Conservation (phyloP, 2,797 vertebrate genomes). For the Enteromius fasciolatus region DNA sequence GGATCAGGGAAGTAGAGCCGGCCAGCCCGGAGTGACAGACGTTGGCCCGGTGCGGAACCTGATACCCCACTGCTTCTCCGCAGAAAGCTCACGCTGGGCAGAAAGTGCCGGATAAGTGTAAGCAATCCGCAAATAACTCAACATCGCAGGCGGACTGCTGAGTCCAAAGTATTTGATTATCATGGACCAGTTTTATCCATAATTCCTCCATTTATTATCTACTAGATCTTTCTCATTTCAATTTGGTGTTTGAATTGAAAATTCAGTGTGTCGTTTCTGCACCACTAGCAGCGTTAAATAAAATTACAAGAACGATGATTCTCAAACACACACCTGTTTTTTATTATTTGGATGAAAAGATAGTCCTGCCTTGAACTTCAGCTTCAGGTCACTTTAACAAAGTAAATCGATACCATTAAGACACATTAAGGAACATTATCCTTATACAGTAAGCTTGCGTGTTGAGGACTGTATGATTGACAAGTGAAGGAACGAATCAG, state of each 20-base stretch:
- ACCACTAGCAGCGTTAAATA: not conserved
- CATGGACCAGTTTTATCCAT: not conserved
- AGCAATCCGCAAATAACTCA: conserved; percentile 48
- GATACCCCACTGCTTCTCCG: conserved; percentile 33
- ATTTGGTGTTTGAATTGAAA: not conserved
- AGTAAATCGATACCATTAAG: not conserved
- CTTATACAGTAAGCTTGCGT: not conserved
- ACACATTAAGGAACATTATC: not conserved
- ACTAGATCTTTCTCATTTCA: not conserved
- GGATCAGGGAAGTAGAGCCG: conserved; percentile 51
- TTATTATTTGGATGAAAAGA: conserved; percentile 13
- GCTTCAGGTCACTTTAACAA: not conserved
- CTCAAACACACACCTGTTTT: not conserved
- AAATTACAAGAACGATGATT: not conserved
- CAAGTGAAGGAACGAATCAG: conserved; percentile 24
- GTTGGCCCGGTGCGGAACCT: conserved; percentile 48
- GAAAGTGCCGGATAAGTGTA: conserved; percentile 49
- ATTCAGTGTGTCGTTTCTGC: not conserved
- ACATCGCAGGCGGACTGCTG: not conserved
- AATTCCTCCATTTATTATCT: not conserved
- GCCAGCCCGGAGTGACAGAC: conserved; percentile 52
- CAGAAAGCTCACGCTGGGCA: conserved; percentile 52
- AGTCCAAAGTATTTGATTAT: conserved; percentile 27
- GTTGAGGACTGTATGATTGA: conserved; percentile 53
- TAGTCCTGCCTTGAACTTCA: not conserved